Percentiles rank a stretch among this genome's conserved stretches.
phyloP scores from a whole-genome alignment of 2,113 vertebrate genomes.

The Apodemus sylvaticus region DNA sequence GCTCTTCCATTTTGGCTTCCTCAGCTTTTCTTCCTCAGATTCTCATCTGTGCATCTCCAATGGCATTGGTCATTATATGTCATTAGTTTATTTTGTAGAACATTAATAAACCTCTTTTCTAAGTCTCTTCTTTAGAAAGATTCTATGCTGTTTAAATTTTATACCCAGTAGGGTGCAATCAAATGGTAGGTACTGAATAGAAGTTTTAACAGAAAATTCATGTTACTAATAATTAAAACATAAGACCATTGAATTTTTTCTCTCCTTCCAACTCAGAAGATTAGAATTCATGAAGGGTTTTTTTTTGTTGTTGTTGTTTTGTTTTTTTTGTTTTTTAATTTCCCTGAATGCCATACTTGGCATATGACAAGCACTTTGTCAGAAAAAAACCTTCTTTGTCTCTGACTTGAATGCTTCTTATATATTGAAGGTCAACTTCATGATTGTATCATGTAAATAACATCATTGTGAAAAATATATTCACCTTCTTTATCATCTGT shows the following conservation, averaged over 20 bases:
- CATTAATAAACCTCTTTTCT: not conserved
- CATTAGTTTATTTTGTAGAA: not conserved
- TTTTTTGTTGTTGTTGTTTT: too few relatives aligned
- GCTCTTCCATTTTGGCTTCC: not conserved
- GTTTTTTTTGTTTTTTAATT: not conserved
- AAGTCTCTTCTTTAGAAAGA: not conserved
- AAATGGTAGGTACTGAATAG: not conserved
- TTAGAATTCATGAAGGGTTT: not conserved
- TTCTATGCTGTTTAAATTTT: conserved; percentile 11
- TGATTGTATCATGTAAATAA: not conserved
- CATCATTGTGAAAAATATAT: not conserved
- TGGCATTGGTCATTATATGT: not conserved
- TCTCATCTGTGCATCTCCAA: not conserved
- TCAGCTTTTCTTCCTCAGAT: not conserved
- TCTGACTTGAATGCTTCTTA: not conserved
- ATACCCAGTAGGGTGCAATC: not conserved
- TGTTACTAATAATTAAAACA: conserved; percentile 51
- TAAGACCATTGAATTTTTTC: not conserved
- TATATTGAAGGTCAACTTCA: not conserved
- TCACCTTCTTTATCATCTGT: not conserved
- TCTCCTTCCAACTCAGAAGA: not conserved
- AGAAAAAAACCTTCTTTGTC: not conserved
- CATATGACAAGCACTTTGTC: not conserved
- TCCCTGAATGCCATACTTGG: not conserved
- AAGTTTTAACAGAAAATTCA: conserved; percentile 30